Conservation (phyloP, 2,888 invertebrate genomes). For the Athalia rosae region DNA sequence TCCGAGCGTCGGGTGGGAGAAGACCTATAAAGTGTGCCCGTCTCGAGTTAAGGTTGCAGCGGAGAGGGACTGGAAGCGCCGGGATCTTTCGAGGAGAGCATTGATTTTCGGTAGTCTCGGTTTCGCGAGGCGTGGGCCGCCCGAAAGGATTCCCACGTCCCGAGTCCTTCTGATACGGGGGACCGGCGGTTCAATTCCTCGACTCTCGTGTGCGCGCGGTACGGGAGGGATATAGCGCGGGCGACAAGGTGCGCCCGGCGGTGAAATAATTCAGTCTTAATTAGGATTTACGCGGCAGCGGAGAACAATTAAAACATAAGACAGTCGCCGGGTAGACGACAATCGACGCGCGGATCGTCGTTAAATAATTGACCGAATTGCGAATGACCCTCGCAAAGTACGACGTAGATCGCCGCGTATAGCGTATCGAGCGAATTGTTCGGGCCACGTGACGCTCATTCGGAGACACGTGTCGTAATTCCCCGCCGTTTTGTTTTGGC, state of each 20-base stretch:
- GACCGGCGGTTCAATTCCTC: too few relatives aligned
- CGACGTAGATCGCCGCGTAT: background rate
- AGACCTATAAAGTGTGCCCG: background rate
- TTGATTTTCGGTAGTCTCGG: constrained; percentile 29
- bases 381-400: background rate
- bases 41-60: background rate
- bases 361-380: constrained; percentile 50
- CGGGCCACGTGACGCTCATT: constrained; percentile 6
- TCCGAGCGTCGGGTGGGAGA: too few relatives aligned
- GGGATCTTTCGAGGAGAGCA: constrained; percentile 27
- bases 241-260: constrained; percentile 43
- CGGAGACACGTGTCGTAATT: constrained; percentile 11
- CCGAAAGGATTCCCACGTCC: background rate
- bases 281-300: constrained; percentile 66
- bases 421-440: background rate
- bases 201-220: too few relatives aligned
- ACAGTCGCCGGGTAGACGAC: constrained; percentile 56
- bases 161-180: constrained; percentile 18
- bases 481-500: too few relatives aligned
- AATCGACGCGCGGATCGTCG: constrained; percentile 48
- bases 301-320: constrained; percentile 68
- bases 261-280: constrained; percentile 68
- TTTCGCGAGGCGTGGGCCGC: background rate
- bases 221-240: background rate
- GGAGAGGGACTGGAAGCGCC: background rate